A percentile compares a stretch with the other conserved stretches of the same genome.
Evolutionary conservation across 2,797 vertebrate species (phyloP).

Genomic region (Poecile montanus): DNA sequence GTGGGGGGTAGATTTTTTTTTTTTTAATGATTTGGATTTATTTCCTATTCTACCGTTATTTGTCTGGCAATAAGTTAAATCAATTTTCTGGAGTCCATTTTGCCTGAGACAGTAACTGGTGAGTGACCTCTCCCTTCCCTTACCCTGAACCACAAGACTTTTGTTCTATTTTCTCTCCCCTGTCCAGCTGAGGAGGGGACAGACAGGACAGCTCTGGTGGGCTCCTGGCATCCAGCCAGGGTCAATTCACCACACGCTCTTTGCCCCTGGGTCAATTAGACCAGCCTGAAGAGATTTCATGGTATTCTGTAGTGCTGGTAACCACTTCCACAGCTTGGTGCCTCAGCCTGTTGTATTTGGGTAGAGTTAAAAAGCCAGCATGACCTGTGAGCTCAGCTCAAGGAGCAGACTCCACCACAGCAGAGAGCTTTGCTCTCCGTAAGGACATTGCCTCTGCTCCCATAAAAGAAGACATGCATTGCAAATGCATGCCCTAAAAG

Average conservation of each 20-base stretch:
- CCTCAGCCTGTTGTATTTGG: neutral
- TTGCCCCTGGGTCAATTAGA: neutral
- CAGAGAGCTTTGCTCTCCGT: neutral
- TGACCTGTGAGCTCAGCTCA: fast-evolving
- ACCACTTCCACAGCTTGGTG: neutral
- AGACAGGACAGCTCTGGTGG: neutral
- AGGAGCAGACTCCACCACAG: neutral
- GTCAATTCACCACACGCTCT: fast-evolving
- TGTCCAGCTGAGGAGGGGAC: neutral
- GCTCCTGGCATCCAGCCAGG: neutral
- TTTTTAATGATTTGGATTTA: neutral
- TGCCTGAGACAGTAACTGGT: fast-evolving
- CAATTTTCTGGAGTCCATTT: neutral
- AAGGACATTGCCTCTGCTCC: neutral
- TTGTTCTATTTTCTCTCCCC: neutral
- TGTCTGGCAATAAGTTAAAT: neutral
- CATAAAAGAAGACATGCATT: neutral
- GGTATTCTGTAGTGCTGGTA: neutral
- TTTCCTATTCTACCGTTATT: neutral
- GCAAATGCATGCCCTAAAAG: constrained; percentile 44
- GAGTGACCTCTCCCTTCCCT: neutral
- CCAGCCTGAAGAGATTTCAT: neutral
- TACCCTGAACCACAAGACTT: neutral
- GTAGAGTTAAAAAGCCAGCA: neutral
- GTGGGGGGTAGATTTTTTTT: fast-evolving